Evolutionary conservation across 2,888 invertebrate species (phyloP).

Genomic region (Eupeodes latifasciatus): DNA sequence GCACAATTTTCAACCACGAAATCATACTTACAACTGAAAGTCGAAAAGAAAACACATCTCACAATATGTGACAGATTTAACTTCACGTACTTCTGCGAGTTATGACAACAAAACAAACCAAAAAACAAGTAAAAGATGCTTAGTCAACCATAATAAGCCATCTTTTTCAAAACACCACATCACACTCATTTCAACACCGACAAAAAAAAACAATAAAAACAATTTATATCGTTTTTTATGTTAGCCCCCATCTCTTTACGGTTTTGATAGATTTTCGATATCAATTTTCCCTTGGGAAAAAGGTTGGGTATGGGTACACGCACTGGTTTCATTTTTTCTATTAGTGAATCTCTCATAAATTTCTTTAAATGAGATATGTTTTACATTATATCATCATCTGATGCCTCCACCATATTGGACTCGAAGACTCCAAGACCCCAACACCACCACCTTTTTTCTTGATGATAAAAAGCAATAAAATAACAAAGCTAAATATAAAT

Average conservation of each 20-base stretch:
- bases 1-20: not conserved
- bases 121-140: not conserved
- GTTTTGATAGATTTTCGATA: slow-evolving; percentile 48
- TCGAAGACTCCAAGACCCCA: not conserved
- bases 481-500: not conserved
- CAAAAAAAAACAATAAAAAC: not conserved
- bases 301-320: not conserved
- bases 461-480: slow-evolving; percentile 26
- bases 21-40: not conserved
- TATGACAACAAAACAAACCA: not conserved
- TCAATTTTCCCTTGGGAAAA: slow-evolving; percentile 65
- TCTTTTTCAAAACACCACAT: not conserved
- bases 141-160: not conserved
- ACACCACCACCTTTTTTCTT: not conserved
- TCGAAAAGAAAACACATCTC: not conserved
- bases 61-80: not conserved
- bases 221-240: slow-evolving; percentile 19
- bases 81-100: not conserved
- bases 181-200: not conserved
- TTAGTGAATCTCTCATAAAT: slow-evolving; percentile 64
- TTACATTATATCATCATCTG: slow-evolving; percentile 47
- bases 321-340: slow-evolving; percentile 2
- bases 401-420: too few relatives aligned
- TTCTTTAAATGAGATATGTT: slow-evolving; percentile 69
- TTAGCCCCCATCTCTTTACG: slow-evolving; percentile 10